Percentiles rank a stretch among this genome's conserved stretches.
phyloP scores from a whole-genome alignment of 2,888 invertebrate species.

The Tryphoninae sp. region DNA sequence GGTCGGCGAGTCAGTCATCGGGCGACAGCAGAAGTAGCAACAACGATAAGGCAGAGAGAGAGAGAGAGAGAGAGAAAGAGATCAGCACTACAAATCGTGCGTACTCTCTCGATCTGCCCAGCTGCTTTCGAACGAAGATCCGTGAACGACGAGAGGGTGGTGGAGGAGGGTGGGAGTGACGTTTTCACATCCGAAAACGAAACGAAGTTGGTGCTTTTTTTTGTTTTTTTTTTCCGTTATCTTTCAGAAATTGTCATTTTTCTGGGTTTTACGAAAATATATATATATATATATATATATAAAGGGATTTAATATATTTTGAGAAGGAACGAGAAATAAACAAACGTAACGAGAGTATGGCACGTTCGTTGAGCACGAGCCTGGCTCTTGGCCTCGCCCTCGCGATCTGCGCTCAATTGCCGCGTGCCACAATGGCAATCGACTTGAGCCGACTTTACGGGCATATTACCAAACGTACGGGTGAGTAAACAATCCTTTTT shows the following conservation, averaged over 20 bases:
- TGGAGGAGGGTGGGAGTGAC: constrained; percentile 6
- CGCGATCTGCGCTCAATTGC: constrained; percentile 84
- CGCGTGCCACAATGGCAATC: constrained; percentile 87
- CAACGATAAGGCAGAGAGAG: constrained; percentile 18
- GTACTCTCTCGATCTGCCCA: background rate
- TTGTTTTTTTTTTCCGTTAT: constrained; percentile 12
- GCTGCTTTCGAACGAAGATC: constrained; percentile 2
- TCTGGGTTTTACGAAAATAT: background rate
- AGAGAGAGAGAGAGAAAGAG: background rate
- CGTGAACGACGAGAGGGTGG: background rate
- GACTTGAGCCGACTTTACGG: constrained; percentile 92
- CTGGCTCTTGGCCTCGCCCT: constrained; percentile 80
- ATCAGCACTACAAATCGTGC: constrained; percentile 11
- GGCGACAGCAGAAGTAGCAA: constrained; percentile 45
- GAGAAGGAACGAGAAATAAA: background rate
- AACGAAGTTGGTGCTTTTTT: background rate
- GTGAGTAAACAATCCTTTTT: constrained; percentile 81
- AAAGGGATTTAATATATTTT: background rate
- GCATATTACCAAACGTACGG: constrained; percentile 88
- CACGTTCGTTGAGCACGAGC: constrained; percentile 64
- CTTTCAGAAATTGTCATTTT: background rate
- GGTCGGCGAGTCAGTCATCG: constrained; percentile 24
- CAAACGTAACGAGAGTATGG: constrained; percentile 51
- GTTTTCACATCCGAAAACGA: constrained; percentile 24
- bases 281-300: background rate